A percentile compares a stretch with the other conserved stretches of the same genome.
Evolutionary conservation across 2,113 vertebrate species (phyloP).

Genomic region (Ancistrus triradiatus): DNA sequence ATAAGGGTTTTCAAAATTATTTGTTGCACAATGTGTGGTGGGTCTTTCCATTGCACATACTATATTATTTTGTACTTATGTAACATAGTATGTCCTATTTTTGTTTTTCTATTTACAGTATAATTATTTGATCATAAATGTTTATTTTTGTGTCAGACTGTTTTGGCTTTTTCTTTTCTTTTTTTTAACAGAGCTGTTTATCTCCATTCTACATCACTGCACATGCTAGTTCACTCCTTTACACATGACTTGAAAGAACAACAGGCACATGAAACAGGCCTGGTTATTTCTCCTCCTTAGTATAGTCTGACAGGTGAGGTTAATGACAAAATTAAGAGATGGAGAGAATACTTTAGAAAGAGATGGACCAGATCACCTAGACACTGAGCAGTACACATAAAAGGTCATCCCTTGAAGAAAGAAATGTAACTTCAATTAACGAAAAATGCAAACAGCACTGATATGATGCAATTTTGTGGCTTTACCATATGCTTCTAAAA

Average conservation of each 20-base stretch:
- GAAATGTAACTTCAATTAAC: neutral
- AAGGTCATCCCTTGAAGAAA: conserved; percentile 21
- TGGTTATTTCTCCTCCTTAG: conserved; percentile 23
- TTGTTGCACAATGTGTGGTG: neutral
- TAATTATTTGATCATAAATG: too few relatives aligned
- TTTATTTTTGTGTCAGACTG: too few relatives aligned
- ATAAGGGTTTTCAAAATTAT: neutral
- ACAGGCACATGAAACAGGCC: neutral
- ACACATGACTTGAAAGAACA: conserved; percentile 4
- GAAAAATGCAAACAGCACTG: neutral
- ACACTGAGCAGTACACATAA: neutral
- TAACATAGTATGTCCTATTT: too few relatives aligned
- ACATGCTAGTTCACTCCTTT: neutral
- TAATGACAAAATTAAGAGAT: neutral
- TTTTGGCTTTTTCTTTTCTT: neutral
- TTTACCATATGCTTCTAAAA: neutral
- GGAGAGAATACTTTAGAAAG: conserved; percentile 3
- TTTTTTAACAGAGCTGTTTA: conserved; percentile 3
- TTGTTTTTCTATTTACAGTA: conserved; percentile 1
- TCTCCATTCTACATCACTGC: neutral
- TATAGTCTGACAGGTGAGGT: neutral
- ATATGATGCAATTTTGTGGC: neutral
- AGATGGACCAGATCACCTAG: conserved; percentile 5
- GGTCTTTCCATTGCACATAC: too few relatives aligned
- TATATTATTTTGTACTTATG: too few relatives aligned